Percentiles rank a stretch among this genome's conserved stretches.
phyloP scores from a whole-genome alignment of 2,888 invertebrate genomes.

The Acleris sparsana region DNA sequence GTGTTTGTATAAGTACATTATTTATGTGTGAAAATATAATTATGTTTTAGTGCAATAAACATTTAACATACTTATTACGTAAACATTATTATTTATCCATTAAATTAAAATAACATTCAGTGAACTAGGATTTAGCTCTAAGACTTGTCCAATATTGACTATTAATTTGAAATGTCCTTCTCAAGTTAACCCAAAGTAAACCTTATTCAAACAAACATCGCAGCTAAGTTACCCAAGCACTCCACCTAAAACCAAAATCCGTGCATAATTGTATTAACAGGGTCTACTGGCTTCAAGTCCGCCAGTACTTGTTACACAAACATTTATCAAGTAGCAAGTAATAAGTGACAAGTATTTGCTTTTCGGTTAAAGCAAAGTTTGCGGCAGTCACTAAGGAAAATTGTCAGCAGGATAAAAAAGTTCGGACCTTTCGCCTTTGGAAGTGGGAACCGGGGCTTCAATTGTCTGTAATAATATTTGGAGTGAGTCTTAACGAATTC shows the following conservation, averaged over 20 bases:
- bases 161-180: no score
- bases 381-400: neutral
- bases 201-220: no score
- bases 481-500: constrained; percentile 9
- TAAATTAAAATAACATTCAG: no score
- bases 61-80: no score
- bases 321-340: neutral
- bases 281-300: constrained; percentile 10
- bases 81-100: no score
- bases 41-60: no score
- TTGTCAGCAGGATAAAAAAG: neutral
- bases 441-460: constrained; percentile 1
- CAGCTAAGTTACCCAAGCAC: no score
- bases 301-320: neutral
- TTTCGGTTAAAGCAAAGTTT: constrained; percentile 6
- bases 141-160: no score
- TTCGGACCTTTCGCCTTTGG: constrained; percentile 3
- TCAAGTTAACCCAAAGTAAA: no score
- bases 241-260: neutral
- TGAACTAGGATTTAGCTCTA: no score
- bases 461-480: constrained; percentile 15
- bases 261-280: constrained; percentile 13
- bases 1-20: no score
- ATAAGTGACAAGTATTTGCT: constrained; percentile 4
- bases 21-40: no score